Evolutionary conservation across 2,888 invertebrate genomes (phyloP), one percentile per base, ranked within the genome.

Genomic region (Spialia ferax): DNA sequence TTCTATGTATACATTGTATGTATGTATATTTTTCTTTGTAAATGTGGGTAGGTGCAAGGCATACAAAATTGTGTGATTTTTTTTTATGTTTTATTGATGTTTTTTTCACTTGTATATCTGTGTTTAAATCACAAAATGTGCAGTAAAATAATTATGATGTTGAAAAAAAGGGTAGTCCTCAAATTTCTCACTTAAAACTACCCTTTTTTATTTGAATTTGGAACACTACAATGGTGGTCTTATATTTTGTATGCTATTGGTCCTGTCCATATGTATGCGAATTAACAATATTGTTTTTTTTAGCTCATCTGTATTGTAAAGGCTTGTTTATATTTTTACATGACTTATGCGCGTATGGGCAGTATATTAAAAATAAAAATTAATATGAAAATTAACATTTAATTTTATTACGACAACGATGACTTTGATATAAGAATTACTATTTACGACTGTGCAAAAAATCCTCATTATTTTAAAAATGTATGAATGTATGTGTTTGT

Each of bases 341-440:
- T 29, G 63, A 64, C 15, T 29, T 65, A 52, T 52, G 59, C 23
- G 65, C 59, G 65, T 65, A 42, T 35, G 20, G 35, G n/a, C 13
- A 56, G 32, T 63, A 48, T 63, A 66, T 23, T n/a, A 35, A 38
- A 64, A 38, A 67, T 63, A 68, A 71, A 38, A 38, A n/a, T 38
- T 8, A 38, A 38, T 13, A 5, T 38, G n/a, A 38, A 38, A 38
- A 38, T 6, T n/a, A n/a, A n/a, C 1, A 38, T n/a, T n/a, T 38
- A 6, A 38, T 38, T 38, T 38, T n/a, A 38, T 35, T 38, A 35
- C 4, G 2, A 4, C 38, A n/a, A 38, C n/a, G n/a, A 32, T 10
- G 10, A 32, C 32, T 32, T 32, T 7, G 10, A 32, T 32, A 32
- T 32, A 32, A 10, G 32, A 32, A 32, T 8, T 32, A 7, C 1